Evolutionary conservation across 2,888 invertebrate genomes (phyloP), one percentile per base, ranked within the genome.

Genomic region (Kuschelorhynchus macadamiae): DNA sequence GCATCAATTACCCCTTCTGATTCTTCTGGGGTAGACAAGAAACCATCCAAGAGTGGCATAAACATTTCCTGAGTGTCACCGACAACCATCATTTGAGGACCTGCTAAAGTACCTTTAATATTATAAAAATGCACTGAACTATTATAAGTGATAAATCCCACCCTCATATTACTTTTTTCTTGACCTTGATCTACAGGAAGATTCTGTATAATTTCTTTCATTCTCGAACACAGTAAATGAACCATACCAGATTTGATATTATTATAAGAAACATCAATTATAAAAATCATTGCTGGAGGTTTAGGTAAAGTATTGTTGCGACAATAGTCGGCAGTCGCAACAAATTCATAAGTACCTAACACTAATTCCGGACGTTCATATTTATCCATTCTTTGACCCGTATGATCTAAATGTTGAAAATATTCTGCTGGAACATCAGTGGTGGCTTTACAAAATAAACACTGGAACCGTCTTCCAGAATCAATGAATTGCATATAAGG

Each of bases 401-500:
- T 94, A 81, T 96, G 95, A 84, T 97, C 96, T 78, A 97, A 86
- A 85, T 97, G 96, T 81, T 94, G 93, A 79, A 99, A 99, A 86
- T 99, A 99, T 81, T 96, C 95, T 75, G 90, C 87, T 41, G 95
- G 94, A 71, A 97, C 96, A 86, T 97, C 97, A 17, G 97, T 97
- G 2, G 93, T 92, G 20, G 96, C 96, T 85, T 95, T 95, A 84
- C 99, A 99, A 85, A 98, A 95, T 67, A 94, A 89, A 83, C 99
- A 99, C 78, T 95, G 94, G 85, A 99, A 99, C 76, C 97, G 89
- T 59, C 98, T 85, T 0, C 98, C 99, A 0, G 98, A 97, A 85
- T 99, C 99, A 55, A 97, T 89, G 81, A 99, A 99, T 85, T 96
- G 95, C 98, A 99, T 99, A 80, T 92, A 95, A 1, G 99, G 97